phyloP scores from a whole-genome alignment of 1,140 invertebrate genomes.

The Bombus superbus region DNA sequence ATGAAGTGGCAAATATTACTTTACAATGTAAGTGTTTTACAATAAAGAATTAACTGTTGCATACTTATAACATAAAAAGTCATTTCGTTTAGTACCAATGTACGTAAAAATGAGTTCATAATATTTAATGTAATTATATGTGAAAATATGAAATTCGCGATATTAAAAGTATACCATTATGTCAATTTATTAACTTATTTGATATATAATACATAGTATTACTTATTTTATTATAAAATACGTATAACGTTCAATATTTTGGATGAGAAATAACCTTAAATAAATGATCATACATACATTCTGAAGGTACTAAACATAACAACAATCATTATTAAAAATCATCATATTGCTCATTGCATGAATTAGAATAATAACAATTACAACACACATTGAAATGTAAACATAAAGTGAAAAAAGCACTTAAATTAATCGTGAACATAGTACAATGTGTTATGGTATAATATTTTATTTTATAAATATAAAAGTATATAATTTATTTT shows the following conservation, averaged over 20 bases:
- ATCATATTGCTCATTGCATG: not conserved
- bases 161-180: not conserved
- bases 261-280: conserved; percentile 28
- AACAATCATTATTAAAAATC: not conserved
- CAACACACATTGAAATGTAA: not conserved
- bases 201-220: not conserved
- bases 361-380: not conserved
- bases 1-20: not conserved
- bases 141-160: not conserved
- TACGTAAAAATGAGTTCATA: not conserved
- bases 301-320: not conserved
- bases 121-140: not conserved
- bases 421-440: not conserved
- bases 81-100: not conserved
- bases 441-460: not conserved
- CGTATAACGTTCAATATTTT: not conserved
- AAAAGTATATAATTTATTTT: not conserved
- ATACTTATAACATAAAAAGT: conserved; percentile 2
- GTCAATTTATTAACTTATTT: not conserved
- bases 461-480: not conserved
- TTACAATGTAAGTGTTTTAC: conserved; percentile 23
- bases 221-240: not conserved
- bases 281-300: not conserved
- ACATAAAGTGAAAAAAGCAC: not conserved
- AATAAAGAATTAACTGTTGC: not conserved